Evolutionary conservation across 2,797 vertebrate genomes (phyloP), one percentile per base, ranked within the genome.

Genomic region (Adelosebastes latens): DNA sequence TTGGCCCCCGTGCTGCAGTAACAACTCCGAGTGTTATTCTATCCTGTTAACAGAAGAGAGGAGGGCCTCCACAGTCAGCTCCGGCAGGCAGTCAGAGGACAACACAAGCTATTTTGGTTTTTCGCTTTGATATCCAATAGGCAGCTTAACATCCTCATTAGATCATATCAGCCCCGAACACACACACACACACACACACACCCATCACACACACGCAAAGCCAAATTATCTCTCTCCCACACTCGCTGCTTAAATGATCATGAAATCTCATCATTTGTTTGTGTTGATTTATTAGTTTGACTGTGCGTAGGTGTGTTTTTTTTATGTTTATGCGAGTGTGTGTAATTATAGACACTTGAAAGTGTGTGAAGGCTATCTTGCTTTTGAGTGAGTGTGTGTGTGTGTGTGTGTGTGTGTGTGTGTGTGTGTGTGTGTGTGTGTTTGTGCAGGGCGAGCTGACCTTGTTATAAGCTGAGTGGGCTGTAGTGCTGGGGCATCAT

Each of bases 401-500:
- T 72, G 84, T 87, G 62, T 81, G 75, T 58, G 52, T 63, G 61
- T 16, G 61, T 63, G 34, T 63, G 61, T 64, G 32, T 25, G n/a
- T 16, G 62, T 39, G 71, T 64, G 63, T 5, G 34, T 58, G 55
- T 25, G 58, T 59, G 25, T 60, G 27, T 31, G 77, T 71, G 84
- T 87, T 55, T 80, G 76, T 59, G 46, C 34, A 76, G 81, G 88
- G 80, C 79, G 22, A 83, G 76, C 80, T 93, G 94, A 95, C 95
- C 94, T 96, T 96, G 94, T 90, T 90, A 87, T 87, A 82, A 90
- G 92, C 90, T 92, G 93, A 95, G 89, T 88, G 82, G 87, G 85
- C 89, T 90, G 79, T 85, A 84, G 88, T 81, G 84, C 84, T 58
- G 80, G 89, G 82, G 79, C 87, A 78, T 93, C 93, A 94, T 96